These are phyloP conservation scores for Toxostoma redivivum DNA, from an alignment of 2,113 vertebrate species.

Conservation along the genomic window DNA sequence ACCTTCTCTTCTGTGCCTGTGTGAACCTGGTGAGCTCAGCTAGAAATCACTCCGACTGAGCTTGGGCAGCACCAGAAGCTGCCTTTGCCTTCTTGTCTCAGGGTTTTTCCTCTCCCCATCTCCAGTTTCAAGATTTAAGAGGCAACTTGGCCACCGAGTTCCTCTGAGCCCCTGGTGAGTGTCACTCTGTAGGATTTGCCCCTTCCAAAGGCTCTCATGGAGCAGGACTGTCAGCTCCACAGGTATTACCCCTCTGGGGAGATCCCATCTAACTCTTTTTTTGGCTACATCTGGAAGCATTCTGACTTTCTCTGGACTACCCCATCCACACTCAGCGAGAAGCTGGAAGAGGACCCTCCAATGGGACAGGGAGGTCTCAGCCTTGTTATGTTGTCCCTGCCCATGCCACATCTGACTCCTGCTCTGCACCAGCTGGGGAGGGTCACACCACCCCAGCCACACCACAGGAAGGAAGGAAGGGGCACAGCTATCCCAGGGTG, in stretches of 20 bases:
- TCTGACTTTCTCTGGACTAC: background rate
- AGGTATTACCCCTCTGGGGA: background rate
- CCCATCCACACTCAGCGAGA: background rate
- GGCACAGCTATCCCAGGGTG: background rate
- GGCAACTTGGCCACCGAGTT: background rate
- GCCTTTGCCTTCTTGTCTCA: background rate
- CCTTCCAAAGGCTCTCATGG: background rate
- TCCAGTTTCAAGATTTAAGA: background rate
- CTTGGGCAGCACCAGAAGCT: background rate
- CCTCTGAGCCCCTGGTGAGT: accelerated
- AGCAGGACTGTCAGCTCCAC: background rate
- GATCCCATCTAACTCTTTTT: background rate
- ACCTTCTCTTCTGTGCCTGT: background rate
- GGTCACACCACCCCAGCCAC: background rate
- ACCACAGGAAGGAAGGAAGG: background rate
- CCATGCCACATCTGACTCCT: background rate
- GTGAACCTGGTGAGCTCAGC: background rate
- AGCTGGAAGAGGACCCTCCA: background rate
- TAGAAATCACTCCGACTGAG: background rate
- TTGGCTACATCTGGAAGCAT: background rate
- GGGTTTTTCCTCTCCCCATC: background rate
- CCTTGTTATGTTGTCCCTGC: background rate
- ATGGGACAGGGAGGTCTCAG: background rate
- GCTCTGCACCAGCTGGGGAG: background rate
- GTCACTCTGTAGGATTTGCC: background rate